Percentiles rank a stretch among this genome's conserved stretches.
These are phyloP conservation scores for Pimephales promelas DNA, from an alignment of 2,113 vertebrate species.

Conservation along the genomic window DNA sequence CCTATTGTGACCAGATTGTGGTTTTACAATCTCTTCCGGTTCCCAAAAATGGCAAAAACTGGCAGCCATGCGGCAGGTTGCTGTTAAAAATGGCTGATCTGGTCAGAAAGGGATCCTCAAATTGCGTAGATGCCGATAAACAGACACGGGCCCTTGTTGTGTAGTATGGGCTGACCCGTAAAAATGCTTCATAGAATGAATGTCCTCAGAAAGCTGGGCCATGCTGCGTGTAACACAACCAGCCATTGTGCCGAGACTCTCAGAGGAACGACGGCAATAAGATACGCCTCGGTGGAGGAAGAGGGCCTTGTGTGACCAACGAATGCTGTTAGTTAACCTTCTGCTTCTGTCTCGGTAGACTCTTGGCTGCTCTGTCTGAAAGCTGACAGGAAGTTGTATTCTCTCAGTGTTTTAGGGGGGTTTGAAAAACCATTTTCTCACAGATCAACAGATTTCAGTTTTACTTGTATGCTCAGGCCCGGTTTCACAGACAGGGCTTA, in stretches of 20 bases:
- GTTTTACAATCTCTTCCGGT: background rate
- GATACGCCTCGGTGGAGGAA: slow-evolving; percentile 39
- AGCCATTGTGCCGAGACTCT: slow-evolving; percentile 37
- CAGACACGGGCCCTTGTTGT: slow-evolving; percentile 13
- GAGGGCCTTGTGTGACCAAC: slow-evolving; percentile 25
- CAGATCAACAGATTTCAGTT: background rate
- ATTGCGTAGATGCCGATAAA: background rate
- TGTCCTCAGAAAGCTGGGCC: slow-evolving; percentile 11
- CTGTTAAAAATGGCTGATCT: background rate
- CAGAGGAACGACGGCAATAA: slow-evolving; percentile 41
- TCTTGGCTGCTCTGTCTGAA: background rate
- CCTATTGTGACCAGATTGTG: slow-evolving; percentile 1
- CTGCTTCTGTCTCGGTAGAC: background rate
- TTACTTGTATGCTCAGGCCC: background rate
- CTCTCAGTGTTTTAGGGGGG: background rate
- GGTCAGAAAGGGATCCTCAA: background rate
- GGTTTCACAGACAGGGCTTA: no score
- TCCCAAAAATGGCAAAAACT: slow-evolving; percentile 9
- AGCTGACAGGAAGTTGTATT: slow-evolving; percentile 11
- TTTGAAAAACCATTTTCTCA: background rate
- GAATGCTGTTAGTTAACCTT: slow-evolving; percentile 17
- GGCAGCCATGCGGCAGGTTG: background rate
- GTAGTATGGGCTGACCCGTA: slow-evolving; percentile 32
- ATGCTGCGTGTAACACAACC: slow-evolving; percentile 40
- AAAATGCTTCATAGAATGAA: slow-evolving; percentile 17